Evolutionary conservation across 2,888 invertebrate species (phyloP), one percentile per base, ranked within the genome.

Genomic region (Chaetoderma sp.): DNA sequence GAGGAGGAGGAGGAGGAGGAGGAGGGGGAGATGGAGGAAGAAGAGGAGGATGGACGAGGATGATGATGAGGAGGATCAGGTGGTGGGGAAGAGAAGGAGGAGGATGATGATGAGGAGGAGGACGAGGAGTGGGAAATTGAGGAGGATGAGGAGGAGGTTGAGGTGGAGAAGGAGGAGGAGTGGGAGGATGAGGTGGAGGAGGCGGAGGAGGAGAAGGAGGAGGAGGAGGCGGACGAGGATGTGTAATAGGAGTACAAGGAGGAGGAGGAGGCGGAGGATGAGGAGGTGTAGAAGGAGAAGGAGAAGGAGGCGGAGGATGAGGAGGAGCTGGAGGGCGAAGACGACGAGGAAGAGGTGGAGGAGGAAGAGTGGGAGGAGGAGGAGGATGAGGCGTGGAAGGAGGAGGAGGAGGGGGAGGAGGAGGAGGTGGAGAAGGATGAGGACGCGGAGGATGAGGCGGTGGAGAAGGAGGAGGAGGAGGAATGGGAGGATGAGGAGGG

Each of bases 1-100:
- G 39, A 36, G n/a, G 39, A n/a, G 44, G 25, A 56, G 25, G 16
- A 65, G 33, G 32, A 70, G 28, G 63, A 63, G 21, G 70, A 70
- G 27, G 39, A 36, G n/a, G 39, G n/a, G 39, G 39, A n/a, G n/a
- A 36, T 36, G 39, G n/a, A 10, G n/a, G 39, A 72, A 65, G 30
- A 66, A 72, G 44, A 28, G 21, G 59, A 23, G 47, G n/a, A 5
- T 10, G 55, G 21, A 36, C 10, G 39, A 36, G 39, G 39, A 36
- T 10, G 39, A 36, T 10, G n/a, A 36, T 36, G 39, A n/a, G n/a
- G 39, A 13, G 39, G 10, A n/a, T 36, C n/a, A 13, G 44, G 60
- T 32, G 32, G 36, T 25, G 10, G 10, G 39, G 39, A 36, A n/a
- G 39, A 36, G 10, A n/a, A 36, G 39, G 39, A 36, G n/a, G 39